These are phyloP conservation scores for Alcedo atthis DNA, from an alignment of 2,797 vertebrate genomes.

Conservation along the genomic window DNA sequence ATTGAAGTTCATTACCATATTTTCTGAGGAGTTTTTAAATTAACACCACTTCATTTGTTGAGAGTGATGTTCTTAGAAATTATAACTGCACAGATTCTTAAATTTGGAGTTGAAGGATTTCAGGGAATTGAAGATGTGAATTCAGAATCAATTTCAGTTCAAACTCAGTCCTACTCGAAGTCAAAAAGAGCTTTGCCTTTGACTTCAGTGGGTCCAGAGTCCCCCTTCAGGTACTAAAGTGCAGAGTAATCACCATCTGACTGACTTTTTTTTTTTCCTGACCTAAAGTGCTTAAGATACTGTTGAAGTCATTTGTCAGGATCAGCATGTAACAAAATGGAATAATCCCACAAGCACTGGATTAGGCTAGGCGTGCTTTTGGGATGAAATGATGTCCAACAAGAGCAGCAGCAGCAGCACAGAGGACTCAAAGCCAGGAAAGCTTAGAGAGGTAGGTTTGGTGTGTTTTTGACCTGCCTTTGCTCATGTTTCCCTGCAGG, in stretches of 20 bases:
- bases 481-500: background rate
- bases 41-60: background rate
- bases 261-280: background rate
- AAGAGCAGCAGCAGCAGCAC: background rate
- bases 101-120: background rate
- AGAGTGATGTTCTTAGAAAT: background rate
- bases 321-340: slow-evolving; percentile 1
- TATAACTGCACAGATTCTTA: background rate
- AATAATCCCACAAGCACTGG: background rate
- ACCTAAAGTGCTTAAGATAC: background rate
- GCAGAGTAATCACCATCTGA: background rate
- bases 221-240: background rate
- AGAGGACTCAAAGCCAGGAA: background rate
- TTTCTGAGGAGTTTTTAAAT: background rate
- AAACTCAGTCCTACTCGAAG: background rate
- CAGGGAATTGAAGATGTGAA: background rate
- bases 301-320: slow-evolving; percentile 1
- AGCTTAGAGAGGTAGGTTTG: background rate
- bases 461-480: background rate
- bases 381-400: background rate
- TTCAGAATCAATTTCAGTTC: background rate
- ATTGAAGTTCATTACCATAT: background rate
- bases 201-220: background rate
- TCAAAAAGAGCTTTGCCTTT: background rate
- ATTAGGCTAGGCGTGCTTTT: background rate